Evolutionary conservation across 2,113 vertebrate genomes (phyloP).

Genomic region (Crotalus tigris): DNA sequence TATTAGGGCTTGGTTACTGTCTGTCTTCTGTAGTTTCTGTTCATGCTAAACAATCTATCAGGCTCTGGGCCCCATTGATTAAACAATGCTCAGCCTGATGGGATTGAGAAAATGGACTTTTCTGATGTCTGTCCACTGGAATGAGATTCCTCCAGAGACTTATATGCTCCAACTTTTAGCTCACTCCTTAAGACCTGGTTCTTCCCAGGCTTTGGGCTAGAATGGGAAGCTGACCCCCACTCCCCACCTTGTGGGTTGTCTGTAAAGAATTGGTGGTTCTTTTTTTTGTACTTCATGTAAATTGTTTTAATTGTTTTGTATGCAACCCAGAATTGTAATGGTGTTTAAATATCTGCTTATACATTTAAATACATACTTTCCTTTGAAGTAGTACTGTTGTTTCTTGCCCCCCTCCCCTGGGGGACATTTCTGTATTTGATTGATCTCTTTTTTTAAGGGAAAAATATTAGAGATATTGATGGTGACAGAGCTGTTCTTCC

Average conservation of each 20-base stretch:
- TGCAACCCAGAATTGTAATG: neutral
- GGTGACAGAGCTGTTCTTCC: neutral
- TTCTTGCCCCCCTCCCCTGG: neutral
- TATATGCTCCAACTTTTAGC: neutral
- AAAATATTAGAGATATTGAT: neutral
- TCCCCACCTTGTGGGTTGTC: neutral
- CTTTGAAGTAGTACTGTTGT: neutral
- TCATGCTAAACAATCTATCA: neutral
- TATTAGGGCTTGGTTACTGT: neutral
- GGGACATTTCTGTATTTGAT: neutral
- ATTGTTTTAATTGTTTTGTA: neutral
- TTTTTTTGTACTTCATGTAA: neutral
- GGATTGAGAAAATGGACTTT: neutral
- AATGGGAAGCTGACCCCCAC: neutral
- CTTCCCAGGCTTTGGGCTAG: neutral
- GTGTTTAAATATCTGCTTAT: neutral
- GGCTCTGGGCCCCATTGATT: neutral
- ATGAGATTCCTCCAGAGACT: neutral
- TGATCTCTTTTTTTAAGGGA: neutral
- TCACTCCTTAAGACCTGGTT: neutral
- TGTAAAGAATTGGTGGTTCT: neutral
- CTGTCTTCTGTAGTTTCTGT: neutral
- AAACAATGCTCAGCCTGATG: neutral
- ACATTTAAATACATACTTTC: neutral
- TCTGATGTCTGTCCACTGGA: neutral